phyloP scores from a whole-genome alignment of 2,797 vertebrate species.

The Phataginus tricuspis region DNA sequence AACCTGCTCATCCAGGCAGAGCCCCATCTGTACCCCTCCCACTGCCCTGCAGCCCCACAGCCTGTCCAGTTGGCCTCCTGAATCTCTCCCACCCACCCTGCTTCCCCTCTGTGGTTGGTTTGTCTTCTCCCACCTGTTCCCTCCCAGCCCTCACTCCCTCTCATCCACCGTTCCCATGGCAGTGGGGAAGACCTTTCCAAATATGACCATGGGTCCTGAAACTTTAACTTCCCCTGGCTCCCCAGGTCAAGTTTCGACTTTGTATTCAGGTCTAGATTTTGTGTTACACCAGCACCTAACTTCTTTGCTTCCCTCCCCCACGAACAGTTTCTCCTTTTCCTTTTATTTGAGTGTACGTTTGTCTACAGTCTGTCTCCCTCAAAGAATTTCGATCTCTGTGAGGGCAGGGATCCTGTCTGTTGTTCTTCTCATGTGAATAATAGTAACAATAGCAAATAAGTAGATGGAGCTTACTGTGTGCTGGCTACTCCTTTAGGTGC shows the following conservation, averaged over 20 bases:
- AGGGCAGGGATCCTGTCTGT: background rate
- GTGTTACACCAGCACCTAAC: background rate
- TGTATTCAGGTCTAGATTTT: background rate
- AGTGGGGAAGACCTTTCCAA: background rate
- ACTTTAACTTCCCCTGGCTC: background rate
- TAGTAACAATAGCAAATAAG: background rate
- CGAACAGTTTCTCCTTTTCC: background rate
- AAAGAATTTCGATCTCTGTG: background rate
- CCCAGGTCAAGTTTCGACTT: background rate
- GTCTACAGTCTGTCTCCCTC: background rate
- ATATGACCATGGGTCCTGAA: background rate
- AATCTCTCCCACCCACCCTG: background rate
- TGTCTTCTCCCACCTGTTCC: background rate
- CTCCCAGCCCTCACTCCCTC: background rate
- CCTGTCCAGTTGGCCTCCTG: background rate
- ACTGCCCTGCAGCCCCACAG: background rate
- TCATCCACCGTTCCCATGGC: background rate
- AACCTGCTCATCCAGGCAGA: background rate
- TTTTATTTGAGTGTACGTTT: background rate
- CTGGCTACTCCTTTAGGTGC: background rate
- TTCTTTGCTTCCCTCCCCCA: background rate
- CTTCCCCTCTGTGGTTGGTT: background rate
- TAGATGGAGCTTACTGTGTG: background rate
- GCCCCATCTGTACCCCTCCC: rapidly evolving
- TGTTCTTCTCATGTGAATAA: background rate